A percentile compares a stretch with the other conserved stretches of the same genome.
phyloP scores from a whole-genome alignment of 2,888 invertebrate species.

The Hymenopus coronatus region DNA sequence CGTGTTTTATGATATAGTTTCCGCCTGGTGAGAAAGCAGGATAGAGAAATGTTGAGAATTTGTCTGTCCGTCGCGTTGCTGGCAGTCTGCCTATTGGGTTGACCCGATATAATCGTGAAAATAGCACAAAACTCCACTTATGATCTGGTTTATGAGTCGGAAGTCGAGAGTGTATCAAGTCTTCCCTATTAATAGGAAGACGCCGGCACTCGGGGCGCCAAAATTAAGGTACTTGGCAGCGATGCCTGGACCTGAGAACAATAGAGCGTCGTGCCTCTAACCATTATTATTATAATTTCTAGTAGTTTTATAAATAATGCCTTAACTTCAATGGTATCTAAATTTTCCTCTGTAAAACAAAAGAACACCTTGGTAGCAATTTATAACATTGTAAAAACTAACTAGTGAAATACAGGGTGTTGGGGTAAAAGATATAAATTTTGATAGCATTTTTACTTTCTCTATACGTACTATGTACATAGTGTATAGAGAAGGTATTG shows the following conservation, averaged over 20 bases:
- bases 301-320: too few species aligned
- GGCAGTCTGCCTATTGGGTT: slow-evolving; percentile 1
- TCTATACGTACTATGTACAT: too few species aligned
- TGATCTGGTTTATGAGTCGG: slow-evolving; percentile 14
- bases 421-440: too few species aligned
- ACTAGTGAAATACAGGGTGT: too few species aligned
- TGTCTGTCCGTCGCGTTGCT: background rate
- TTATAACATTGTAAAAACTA: too few species aligned
- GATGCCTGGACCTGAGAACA: background rate
- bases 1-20: background rate
- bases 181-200: slow-evolving; percentile 15
- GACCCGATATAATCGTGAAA: slow-evolving; percentile 11
- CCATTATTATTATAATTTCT: too few species aligned
- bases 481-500: too few species aligned
- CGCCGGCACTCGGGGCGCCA: background rate
- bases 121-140: slow-evolving; percentile 21
- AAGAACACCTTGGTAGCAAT: too few species aligned
- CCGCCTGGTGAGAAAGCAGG: background rate
- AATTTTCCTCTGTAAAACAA: too few species aligned
- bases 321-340: too few species aligned
- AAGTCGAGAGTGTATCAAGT: background rate
- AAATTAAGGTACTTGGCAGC: background rate
- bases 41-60: background rate
- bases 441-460: too few species aligned
- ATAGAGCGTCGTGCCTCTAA: background rate